A percentile compares a stretch with the other conserved stretches of the same genome.
These are phyloP conservation scores for Poeciliopsis turrubarensis DNA, from an alignment of 2,113 vertebrate species.

Conservation along the genomic window DNA sequence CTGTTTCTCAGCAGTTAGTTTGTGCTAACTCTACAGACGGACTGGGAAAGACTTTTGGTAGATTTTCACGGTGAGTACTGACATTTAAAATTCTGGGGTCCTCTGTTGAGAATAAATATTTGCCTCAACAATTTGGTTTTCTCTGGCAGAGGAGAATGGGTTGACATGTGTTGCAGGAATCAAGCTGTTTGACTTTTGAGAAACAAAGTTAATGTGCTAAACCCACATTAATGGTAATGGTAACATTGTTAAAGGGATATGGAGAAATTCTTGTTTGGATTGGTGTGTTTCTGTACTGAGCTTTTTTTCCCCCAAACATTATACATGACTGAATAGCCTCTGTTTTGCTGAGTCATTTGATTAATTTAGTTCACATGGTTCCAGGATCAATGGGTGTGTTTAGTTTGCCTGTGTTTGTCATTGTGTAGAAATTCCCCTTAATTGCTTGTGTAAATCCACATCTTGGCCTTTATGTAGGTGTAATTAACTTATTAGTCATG, in stretches of 20 bases:
- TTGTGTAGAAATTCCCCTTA: conserved; percentile 14
- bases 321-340: conserved; percentile 37
- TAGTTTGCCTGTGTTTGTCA: conserved; percentile 43
- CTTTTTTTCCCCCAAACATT: neutral
- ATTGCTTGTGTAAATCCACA: neutral
- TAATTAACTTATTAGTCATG: neutral
- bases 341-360: conserved; percentile 65
- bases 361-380: conserved; percentile 58
- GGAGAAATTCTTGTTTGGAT: conserved; percentile 12
- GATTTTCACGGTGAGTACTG: conserved; percentile 62
- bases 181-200: conserved; percentile 1
- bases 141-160: neutral
- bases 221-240: no score
- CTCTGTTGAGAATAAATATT: conserved; percentile 1
- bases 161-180: neutral
- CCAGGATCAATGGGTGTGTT: conserved; percentile 41
- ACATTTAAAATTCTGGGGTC: conserved; percentile 7
- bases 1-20: conserved; percentile 38
- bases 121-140: conserved; percentile 40
- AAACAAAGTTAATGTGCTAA: neutral
- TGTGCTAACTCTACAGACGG: conserved; percentile 28
- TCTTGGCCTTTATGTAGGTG: neutral
- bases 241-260: neutral
- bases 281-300: conserved; percentile 17
- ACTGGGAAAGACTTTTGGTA: conserved; percentile 16